Evolutionary conservation across 2,888 invertebrate genomes (phyloP).

Genomic region (Temnothorax rugatulus): DNA sequence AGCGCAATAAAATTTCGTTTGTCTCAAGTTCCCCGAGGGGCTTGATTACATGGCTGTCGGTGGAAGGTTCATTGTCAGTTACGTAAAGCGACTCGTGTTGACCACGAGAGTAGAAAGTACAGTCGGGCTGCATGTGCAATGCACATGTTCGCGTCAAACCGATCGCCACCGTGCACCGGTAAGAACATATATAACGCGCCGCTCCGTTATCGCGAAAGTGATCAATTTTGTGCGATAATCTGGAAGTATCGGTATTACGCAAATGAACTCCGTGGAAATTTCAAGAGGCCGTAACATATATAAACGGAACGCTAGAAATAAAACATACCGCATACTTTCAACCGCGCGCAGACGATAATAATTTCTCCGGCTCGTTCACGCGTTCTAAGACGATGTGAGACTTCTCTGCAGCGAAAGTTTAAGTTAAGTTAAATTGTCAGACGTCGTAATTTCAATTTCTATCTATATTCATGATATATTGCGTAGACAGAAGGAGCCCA

Average conservation of each 20-base stretch:
- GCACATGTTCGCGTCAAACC: constrained; percentile 8
- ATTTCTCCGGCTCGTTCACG: neutral
- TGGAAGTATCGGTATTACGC: constrained; percentile 20
- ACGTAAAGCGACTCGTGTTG: constrained; percentile 77
- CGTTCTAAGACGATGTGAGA: neutral
- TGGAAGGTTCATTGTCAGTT: constrained; percentile 85
- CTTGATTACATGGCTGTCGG: constrained; percentile 54
- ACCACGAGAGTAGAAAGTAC: constrained; percentile 77
- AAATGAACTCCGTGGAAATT: constrained; percentile 6
- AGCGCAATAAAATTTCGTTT: constrained; percentile 13
- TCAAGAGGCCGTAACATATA: neutral
- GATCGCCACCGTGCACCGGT: constrained; percentile 1
- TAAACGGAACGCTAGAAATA: neutral
- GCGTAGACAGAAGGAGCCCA: neutral
- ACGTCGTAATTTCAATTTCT: constrained; percentile 32
- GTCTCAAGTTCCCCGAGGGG: constrained; percentile 20
- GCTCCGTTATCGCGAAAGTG: constrained; percentile 35
- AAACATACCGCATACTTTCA: neutral
- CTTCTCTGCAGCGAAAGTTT: constrained; percentile 16
- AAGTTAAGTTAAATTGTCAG: constrained; percentile 11
- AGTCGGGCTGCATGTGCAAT: constrained; percentile 58
- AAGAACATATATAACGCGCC: neutral
- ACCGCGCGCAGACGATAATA: neutral
- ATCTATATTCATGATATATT: neutral
- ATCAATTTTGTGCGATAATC: constrained; percentile 41